Conservation (phyloP, 2,113 vertebrate species). For the Coregonus clupeaformis region DNA sequence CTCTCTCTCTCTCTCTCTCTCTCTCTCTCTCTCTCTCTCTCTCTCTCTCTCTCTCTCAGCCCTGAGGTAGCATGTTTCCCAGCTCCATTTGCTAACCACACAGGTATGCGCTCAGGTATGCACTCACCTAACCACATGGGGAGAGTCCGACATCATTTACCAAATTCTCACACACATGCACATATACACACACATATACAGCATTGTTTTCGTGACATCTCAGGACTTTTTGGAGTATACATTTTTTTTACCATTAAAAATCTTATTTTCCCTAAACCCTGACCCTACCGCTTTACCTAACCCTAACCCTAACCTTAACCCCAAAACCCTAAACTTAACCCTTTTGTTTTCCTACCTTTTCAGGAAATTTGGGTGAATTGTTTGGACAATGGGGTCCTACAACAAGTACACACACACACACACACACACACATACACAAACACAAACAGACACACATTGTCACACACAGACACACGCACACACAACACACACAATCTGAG, state of each 20-base stretch:
- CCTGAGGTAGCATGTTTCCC: background rate
- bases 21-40: background rate
- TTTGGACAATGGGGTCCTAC: no score
- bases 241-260: no score
- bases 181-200: background rate
- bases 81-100: background rate
- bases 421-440: background rate
- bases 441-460: background rate
- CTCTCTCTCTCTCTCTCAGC: background rate
- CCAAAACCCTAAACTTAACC: no score
- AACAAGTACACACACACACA: background rate
- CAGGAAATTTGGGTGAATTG: no score
- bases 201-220: no score
- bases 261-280: no score
- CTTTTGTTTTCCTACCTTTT: no score
- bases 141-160: conserved; percentile 22
- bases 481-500: background rate
- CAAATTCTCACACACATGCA: background rate
- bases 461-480: background rate
- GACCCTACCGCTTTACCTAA: no score
- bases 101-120: conserved; percentile 15
- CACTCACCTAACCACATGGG: background rate
- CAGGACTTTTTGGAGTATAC: no score
- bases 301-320: no score
- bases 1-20: background rate